Evolutionary conservation across 2,113 vertebrate genomes (phyloP).

Genomic region (Hippocampus mohnikei): DNA sequence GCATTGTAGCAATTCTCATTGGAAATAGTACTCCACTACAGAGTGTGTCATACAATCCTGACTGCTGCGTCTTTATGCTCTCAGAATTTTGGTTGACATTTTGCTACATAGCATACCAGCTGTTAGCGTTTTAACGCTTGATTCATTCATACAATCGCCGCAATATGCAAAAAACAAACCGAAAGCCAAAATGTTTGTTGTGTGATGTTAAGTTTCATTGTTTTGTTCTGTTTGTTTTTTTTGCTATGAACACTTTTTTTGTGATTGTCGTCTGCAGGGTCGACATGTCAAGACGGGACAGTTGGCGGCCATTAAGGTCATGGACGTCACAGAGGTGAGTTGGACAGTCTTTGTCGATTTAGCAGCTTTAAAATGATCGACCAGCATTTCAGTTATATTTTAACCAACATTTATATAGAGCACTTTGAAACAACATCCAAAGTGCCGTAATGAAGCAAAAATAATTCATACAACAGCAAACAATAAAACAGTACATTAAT

Average conservation of each 20-base stretch:
- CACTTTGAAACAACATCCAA: too few relatives aligned
- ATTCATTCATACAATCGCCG: background rate
- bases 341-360: background rate
- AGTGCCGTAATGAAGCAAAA: too few relatives aligned
- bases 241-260: background rate
- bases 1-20: too few relatives aligned
- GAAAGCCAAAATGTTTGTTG: background rate
- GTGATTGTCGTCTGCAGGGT: conserved; percentile 75
- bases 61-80: background rate
- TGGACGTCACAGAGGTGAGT: conserved; percentile 98
- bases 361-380: background rate
- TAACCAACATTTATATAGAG: too few relatives aligned
- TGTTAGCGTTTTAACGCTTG: background rate
- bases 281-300: conserved; percentile 98
- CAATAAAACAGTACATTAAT: too few relatives aligned
- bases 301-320: conserved; percentile 97
- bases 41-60: background rate
- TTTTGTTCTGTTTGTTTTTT: background rate
- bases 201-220: background rate
- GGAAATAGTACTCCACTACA: too few relatives aligned
- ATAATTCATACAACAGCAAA: too few relatives aligned
- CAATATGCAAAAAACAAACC: conserved; percentile 1
- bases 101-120: background rate
- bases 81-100: background rate
- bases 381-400: too few relatives aligned